Evolutionary conservation across 2,113 vertebrate genomes (phyloP).

Genomic region (Colinus virginianus): DNA sequence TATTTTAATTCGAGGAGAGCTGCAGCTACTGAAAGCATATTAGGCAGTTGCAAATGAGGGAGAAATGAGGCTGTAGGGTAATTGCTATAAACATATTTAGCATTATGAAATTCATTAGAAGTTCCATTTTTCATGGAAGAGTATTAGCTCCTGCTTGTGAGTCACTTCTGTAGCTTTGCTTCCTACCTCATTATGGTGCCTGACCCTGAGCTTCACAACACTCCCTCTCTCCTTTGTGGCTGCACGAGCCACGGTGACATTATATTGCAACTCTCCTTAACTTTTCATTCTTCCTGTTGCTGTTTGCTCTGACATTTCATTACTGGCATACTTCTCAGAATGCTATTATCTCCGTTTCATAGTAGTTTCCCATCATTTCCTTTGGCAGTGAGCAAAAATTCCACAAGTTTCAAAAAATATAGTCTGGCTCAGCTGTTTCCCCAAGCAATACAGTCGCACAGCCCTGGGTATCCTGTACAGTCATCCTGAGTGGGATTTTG

Average conservation of each 20-base stretch:
- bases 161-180: constrained; percentile 34
- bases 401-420: not conserved
- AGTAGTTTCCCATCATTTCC: not conserved
- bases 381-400: constrained; percentile 2
- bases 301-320: constrained; percentile 25
- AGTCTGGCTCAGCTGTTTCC: not conserved
- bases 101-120: not conserved
- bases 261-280: constrained; percentile 5
- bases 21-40: constrained; percentile 4
- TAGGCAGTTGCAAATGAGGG: constrained; percentile 16
- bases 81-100: not conserved
- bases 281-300: not conserved
- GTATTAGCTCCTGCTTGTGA: constrained; percentile 20
- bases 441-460: not conserved
- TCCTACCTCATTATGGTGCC: constrained; percentile 28
- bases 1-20: constrained; percentile 1
- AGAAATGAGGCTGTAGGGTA: constrained; percentile 15
- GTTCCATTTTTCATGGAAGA: not conserved
- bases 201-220: constrained; percentile 27
- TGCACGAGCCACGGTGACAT: constrained; percentile 13
- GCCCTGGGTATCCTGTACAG: not conserved
- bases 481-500: not conserved
- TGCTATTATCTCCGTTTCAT: not conserved
- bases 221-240: not conserved
- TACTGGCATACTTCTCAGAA: not conserved